These are phyloP conservation scores for Dolichopus griseipennis DNA, from an alignment of 2,888 invertebrate species.

Conservation along the genomic window DNA sequence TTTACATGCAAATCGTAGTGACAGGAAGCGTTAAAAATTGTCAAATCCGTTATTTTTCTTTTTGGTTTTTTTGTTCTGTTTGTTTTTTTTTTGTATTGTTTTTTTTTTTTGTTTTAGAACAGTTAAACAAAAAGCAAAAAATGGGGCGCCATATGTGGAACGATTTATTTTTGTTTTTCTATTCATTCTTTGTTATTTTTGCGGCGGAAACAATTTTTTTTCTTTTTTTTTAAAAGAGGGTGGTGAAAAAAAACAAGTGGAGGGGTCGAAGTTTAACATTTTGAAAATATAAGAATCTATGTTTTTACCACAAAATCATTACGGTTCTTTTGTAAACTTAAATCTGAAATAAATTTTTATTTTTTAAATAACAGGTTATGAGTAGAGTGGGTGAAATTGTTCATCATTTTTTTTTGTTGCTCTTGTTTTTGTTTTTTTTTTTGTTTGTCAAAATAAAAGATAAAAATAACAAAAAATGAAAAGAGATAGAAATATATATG, in stretches of 20 bases:
- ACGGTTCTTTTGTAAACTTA: no score
- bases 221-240: background rate
- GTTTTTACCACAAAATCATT: no score
- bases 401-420: no score
- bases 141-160: background rate
- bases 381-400: no score
- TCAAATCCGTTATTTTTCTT: background rate
- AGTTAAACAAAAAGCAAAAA: background rate
- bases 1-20: slow-evolving; percentile 4
- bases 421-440: no score
- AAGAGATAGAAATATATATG: no score
- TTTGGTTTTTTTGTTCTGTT: background rate
- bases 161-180: no score
- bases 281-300: no score
- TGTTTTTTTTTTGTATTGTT: background rate
- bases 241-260: background rate
- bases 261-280: background rate
- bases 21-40: slow-evolving; percentile 6
- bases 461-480: no score
- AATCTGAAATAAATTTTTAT: no score
- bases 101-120: background rate
- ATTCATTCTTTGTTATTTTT: background rate
- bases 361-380: no score
- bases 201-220: background rate
- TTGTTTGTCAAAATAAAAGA: no score